Base-by-base conservation (phyloP, 2,113 vertebrate genomes). In the Microcebus griseorufus region DNA sequence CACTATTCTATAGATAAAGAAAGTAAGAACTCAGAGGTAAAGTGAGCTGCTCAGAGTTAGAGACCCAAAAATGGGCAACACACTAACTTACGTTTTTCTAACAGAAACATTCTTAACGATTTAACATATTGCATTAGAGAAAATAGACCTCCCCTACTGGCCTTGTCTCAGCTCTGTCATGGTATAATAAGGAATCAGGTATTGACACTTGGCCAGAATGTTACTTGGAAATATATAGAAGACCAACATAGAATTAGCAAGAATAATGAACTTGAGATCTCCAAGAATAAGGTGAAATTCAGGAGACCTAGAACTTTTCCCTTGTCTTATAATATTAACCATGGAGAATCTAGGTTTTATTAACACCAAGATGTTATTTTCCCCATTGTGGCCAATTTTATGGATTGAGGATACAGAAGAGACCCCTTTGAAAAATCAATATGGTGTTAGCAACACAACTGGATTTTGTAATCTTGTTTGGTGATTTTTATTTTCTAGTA, bases 291-390 rank as follows among this genome's bases (percentile, higher is more conserved):
- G 27, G 18, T 60, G 45, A 89, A 92, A 70, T 79, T 73, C 29
- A 69, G 17, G 20, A 94, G 9, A 94, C 8, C 76, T 67, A 18
- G 90, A 72, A 2, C 4, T 95, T 87, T 65, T 65, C 37, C 13
- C 80, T 10, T 83, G 25, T 39, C 9, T 16, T 42, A 8, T 48
- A n/a, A 37, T 81, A 23, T 60, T 73, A 90, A 51, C 32, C 11
- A 86, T 2, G 53, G 16, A 93, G 39, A 39, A 5, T 82, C 11
- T 29, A 64, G 29, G 4, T 79, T 95, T 95, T 88, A 78, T 58
- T 90, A 83, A 93, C 53, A 62, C 80, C 14, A 92, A 79, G n/a
- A 82, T 84, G 3, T 48, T 76, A 88, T 65, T 92, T 96, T 95
- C 11, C 17, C 89, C 4, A 86, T 32, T 22, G 58, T 60, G 62